These are phyloP conservation scores for Epicampocera succincta DNA, from an alignment of 2,888 invertebrate species.

Conservation along the genomic window DNA sequence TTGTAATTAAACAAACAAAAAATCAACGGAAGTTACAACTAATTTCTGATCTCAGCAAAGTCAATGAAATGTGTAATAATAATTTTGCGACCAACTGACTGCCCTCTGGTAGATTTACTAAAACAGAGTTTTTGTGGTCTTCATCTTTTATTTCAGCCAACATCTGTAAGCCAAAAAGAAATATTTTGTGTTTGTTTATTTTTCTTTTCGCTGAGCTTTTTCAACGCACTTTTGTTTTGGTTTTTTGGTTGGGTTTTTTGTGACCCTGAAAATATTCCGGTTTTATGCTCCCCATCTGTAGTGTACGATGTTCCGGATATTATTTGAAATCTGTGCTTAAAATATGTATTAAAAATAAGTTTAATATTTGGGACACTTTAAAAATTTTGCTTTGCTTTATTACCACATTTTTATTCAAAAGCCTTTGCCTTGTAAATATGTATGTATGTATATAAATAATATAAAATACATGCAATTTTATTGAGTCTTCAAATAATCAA, in stretches of 20 bases:
- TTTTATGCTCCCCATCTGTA: constrained; percentile 67
- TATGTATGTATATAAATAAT: no score
- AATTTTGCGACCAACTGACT: neutral
- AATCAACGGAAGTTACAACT: no score
- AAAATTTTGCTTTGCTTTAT: no score
- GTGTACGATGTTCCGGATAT: constrained; percentile 48
- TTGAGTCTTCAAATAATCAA: no score
- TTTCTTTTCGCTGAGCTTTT: constrained; percentile 61
- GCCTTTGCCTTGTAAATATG: no score
- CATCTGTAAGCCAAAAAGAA: constrained; percentile 6
- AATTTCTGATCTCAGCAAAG: no score
- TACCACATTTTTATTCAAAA: no score
- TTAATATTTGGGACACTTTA: neutral
- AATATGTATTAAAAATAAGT: no score
- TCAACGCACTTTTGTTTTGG: constrained; percentile 66
- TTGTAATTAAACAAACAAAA: no score
- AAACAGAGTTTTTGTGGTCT: constrained; percentile 39
- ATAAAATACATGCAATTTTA: no score
- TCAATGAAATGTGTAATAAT: no score
- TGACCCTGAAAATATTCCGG: constrained; percentile 79
- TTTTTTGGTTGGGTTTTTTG: constrained; percentile 49
- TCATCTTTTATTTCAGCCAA: constrained; percentile 42
- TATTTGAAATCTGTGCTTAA: constrained; percentile 29
- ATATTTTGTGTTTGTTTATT: constrained; percentile 30
- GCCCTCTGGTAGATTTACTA: constrained; percentile 56